Percentiles rank a stretch among this genome's conserved stretches.
Evolutionary conservation across 1,140 invertebrate genomes (phyloP).

Genomic region (Chymomyza costata): DNA sequence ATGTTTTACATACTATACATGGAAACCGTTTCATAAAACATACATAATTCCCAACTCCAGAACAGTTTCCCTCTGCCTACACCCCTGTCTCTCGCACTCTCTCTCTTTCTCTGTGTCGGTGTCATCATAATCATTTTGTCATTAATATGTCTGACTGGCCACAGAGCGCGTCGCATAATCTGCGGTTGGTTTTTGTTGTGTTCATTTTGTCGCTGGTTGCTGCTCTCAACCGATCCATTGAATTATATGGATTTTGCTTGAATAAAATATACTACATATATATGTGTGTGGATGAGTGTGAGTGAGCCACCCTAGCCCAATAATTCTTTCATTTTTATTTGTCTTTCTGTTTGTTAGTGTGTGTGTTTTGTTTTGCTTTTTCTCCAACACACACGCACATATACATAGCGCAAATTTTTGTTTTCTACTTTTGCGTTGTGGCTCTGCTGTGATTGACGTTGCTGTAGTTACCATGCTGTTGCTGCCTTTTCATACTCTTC

Average conservation of each 20-base stretch:
- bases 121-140: constrained; percentile 74
- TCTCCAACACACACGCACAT: constrained; percentile 24
- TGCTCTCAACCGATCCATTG: constrained; percentile 58
- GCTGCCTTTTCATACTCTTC: constrained; percentile 6
- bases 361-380: constrained; percentile 50
- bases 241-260: constrained; percentile 67
- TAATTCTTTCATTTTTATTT: constrained; percentile 62
- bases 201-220: constrained; percentile 49
- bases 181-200: constrained; percentile 67
- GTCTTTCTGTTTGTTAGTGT: constrained; percentile 26
- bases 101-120: constrained; percentile 29
- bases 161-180: constrained; percentile 56
- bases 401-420: constrained; percentile 23
- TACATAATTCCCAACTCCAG: background rate
- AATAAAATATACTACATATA: constrained; percentile 52
- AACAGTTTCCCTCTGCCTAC: background rate
- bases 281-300: constrained; percentile 16
- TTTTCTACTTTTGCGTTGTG: constrained; percentile 39
- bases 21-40: background rate
- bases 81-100: background rate
- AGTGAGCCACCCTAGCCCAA: constrained; percentile 41
- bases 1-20: constrained; percentile 41
- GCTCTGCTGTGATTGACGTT: constrained; percentile 60
- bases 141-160: constrained; percentile 71
- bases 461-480: constrained; percentile 45